These are phyloP conservation scores for Phallusia fumigata DNA, from an alignment of 23 tunicate genomes.

Conservation along the genomic window DNA sequence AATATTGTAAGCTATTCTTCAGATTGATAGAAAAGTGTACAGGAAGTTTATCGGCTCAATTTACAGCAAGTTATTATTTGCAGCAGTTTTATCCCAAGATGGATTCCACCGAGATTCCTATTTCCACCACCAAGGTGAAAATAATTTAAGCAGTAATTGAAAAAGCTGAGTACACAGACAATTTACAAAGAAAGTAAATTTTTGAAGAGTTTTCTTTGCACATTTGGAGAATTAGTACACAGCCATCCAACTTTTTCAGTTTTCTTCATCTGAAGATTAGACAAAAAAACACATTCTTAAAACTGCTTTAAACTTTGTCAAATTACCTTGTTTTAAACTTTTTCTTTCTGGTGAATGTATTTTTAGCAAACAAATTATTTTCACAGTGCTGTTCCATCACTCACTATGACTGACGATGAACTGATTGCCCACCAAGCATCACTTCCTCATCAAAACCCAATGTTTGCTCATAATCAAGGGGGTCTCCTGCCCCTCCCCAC, in stretches of 20 bases:
- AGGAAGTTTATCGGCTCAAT: not conserved
- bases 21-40: not conserved
- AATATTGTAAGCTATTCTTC: not conserved
- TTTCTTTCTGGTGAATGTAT: not conserved
- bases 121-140: conserved; percentile 13
- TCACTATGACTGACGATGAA: conserved; percentile 43
- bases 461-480: conserved; percentile 15
- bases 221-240: too few species aligned
- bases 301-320: too few species aligned
- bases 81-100: not conserved
- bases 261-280: too few species aligned
- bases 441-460: not conserved
- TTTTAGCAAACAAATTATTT: not conserved
- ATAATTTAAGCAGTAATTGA: too few species aligned
- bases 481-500: conserved; percentile 53
- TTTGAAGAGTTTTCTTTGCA: too few species aligned
- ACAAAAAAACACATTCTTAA: too few species aligned
- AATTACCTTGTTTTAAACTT: too few species aligned
- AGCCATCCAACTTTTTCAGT: too few species aligned
- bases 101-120: not conserved
- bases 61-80: not conserved
- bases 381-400: conserved; percentile 42
- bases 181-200: too few species aligned
- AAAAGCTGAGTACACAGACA: too few species aligned
- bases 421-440: conserved; percentile 11